A percentile compares a stretch with the other conserved stretches of the same genome.
Evolutionary conservation across 1,140 invertebrate genomes (phyloP).

Genomic region (Diploscapter pachys): DNA sequence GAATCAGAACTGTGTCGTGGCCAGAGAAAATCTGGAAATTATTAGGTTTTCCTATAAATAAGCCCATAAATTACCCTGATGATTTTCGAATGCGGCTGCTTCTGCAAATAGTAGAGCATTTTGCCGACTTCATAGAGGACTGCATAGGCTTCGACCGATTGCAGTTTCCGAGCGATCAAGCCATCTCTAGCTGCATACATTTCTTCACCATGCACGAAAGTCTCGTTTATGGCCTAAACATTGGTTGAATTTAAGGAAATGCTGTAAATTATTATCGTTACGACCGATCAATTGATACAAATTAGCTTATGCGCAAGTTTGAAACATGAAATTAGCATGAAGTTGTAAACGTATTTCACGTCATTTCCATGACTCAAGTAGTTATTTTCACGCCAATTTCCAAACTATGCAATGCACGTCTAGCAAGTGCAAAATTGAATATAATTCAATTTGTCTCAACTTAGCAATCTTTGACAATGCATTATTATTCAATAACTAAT

Average conservation of each 20-base stretch:
- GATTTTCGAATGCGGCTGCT: conserved; percentile 21
- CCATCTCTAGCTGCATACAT: conserved; percentile 19
- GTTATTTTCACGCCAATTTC: too few relatives aligned
- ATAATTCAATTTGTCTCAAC: too few relatives aligned
- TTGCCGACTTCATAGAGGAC: conserved; percentile 4
- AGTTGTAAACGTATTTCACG: too few relatives aligned
- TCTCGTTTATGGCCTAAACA: conserved; percentile 7
- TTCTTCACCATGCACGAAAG: conserved; percentile 7
- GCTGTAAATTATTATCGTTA: neutral
- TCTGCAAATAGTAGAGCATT: neutral
- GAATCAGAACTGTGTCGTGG: conserved; percentile 30
- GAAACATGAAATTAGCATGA: too few relatives aligned
- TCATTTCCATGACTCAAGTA: too few relatives aligned
- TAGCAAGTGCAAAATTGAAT: too few relatives aligned
- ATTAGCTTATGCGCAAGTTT: too few relatives aligned
- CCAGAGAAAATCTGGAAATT: conserved; percentile 19
- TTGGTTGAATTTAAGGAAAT: neutral
- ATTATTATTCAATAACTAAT: too few relatives aligned
- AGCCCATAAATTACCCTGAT: conserved; percentile 20
- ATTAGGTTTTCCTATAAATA: neutral
- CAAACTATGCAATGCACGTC: too few relatives aligned
- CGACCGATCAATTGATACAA: neutral
- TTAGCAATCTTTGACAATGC: too few relatives aligned
- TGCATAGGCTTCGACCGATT: conserved; percentile 12
- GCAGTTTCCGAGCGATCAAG: conserved; percentile 10